Conservation (phyloP, 2,113 vertebrate genomes). For the Microtus ochrogaster region DNA sequence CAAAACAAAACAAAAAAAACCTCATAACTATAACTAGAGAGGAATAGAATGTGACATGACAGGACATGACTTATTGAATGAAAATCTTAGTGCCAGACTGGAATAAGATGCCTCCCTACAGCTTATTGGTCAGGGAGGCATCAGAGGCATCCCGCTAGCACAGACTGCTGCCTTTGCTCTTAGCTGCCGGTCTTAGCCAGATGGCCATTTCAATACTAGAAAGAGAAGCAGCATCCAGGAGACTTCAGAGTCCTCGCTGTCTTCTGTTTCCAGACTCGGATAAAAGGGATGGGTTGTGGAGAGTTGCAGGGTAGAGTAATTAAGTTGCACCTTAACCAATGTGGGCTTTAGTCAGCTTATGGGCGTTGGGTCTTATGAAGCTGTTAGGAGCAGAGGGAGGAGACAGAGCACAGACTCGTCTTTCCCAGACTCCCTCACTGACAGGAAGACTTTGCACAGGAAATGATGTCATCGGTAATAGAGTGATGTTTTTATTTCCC, state of each 20-base stretch:
- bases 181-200: not conserved
- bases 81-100: not conserved
- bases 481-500: not conserved
- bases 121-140: not conserved
- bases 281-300: not conserved
- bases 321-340: constrained; percentile 23
- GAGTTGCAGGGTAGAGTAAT: constrained; percentile 27
- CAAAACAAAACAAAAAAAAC: not conserved
- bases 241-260: not conserved
- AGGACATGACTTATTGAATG: not conserved
- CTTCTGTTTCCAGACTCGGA: not conserved
- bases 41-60: not conserved
- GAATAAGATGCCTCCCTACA: not conserved
- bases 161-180: not conserved
- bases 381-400: not conserved
- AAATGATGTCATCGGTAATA: constrained; percentile 1
- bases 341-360: not conserved
- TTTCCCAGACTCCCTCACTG: not conserved
- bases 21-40: not conserved
- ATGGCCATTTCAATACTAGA: constrained; percentile 12
- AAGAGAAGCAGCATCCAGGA: not conserved
- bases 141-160: not conserved
- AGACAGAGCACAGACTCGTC: not conserved
- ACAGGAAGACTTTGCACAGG: not conserved
- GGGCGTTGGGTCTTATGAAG: constrained; percentile 10